Conservation (phyloP, 2,797 vertebrate species). For the Graptemys geographica region DNA sequence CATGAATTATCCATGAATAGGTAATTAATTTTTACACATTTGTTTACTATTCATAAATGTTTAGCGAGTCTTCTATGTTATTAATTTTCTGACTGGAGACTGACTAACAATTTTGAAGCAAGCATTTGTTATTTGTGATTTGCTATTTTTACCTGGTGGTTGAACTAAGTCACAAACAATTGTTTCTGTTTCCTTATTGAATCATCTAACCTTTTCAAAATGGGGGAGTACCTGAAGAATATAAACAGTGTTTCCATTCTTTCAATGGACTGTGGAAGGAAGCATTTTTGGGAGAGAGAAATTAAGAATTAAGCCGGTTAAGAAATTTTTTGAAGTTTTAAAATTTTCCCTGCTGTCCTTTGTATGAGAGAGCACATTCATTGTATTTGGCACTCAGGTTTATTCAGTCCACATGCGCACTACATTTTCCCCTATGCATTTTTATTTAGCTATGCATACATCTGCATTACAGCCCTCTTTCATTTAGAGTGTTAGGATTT, state of each 20-base stretch:
- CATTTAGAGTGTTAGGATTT: not conserved
- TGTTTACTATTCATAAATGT: not conserved
- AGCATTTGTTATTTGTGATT: not conserved
- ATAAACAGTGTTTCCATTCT: not conserved
- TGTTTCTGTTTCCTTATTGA: not conserved
- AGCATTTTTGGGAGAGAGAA: not conserved
- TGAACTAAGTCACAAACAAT: not conserved
- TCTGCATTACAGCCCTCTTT: not conserved
- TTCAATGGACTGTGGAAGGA: not conserved
- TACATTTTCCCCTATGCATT: not conserved
- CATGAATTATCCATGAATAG: not conserved
- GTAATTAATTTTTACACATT: not conserved
- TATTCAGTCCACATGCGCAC: not conserved
- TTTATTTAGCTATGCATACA: not conserved
- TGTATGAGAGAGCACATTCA: not conserved
- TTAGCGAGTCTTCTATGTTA: not conserved
- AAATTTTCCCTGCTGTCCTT: not conserved
- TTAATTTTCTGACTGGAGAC: not conserved
- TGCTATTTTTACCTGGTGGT: not conserved
- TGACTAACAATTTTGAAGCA: not conserved
- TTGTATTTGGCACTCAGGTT: not conserved
- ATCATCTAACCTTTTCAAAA: conserved; percentile 11
- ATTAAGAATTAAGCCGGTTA: not conserved
- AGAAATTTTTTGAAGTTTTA: not conserved
- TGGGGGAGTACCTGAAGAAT: not conserved